A percentile compares a stretch with the other conserved stretches of the same genome.
Evolutionary conservation across 2,888 invertebrate species (phyloP).

Genomic region (Drosophila subsilvestris): DNA sequence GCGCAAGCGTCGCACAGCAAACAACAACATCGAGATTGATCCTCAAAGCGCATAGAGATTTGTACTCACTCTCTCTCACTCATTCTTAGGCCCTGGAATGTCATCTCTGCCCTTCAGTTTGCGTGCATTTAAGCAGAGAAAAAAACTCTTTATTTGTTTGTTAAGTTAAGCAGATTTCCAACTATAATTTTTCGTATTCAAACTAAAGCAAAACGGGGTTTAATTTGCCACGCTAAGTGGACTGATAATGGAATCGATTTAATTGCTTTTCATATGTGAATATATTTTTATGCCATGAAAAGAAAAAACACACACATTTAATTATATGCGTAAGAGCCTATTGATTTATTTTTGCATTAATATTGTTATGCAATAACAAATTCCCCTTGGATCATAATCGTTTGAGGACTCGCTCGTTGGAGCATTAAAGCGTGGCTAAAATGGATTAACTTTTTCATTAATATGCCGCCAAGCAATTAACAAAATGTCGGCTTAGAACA

Average conservation of each 20-base stretch:
- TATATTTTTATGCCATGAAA: neutral
- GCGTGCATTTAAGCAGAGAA: too few species aligned
- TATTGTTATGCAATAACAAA: constrained; percentile 7
- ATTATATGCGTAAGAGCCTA: constrained; percentile 18
- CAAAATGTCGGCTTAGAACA: constrained; percentile 37
- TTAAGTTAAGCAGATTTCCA: too few species aligned
- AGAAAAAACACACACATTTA: constrained; percentile 14
- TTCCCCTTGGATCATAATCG: constrained; percentile 6
- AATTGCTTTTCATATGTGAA: neutral
- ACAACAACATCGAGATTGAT: neutral
- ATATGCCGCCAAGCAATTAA: constrained; percentile 38
- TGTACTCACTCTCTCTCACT: too few species aligned
- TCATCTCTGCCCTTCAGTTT: too few species aligned
- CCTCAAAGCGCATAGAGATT: neutral
- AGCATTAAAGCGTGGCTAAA: constrained; percentile 18
- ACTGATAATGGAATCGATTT: neutral
- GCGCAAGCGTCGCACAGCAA: constrained; percentile 7
- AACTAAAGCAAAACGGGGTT: too few species aligned
- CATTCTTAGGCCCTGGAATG: too few species aligned
- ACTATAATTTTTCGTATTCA: neutral
- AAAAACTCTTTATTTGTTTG: too few species aligned
- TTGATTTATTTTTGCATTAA: constrained; percentile 36
- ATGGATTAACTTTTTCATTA: constrained; percentile 36
- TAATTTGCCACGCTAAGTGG: neutral
- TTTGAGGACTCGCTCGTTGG: constrained; percentile 2